phyloP scores from a whole-genome alignment of 2,888 invertebrate species.

The Caenorhabditis sp. region DNA sequence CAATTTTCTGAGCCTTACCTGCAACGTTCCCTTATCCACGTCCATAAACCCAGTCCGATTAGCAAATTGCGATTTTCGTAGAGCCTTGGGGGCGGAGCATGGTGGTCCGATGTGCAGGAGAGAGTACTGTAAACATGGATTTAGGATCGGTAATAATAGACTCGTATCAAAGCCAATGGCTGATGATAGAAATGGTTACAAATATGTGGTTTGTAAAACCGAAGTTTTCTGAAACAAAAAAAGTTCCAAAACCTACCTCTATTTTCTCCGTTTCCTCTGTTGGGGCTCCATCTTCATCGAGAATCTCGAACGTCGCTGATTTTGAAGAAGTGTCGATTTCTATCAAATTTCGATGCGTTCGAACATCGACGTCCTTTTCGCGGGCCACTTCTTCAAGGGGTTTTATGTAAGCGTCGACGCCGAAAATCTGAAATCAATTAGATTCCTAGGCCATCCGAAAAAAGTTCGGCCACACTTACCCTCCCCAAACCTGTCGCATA shows the following conservation, averaged over 20 bases:
- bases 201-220: no score
- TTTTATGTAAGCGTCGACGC: slow-evolving; percentile 94
- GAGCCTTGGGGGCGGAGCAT: slow-evolving; percentile 88
- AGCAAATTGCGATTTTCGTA: slow-evolving; percentile 87
- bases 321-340: slow-evolving; percentile 88
- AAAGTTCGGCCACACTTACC: slow-evolving; percentile 32
- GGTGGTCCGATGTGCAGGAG: slow-evolving; percentile 49
- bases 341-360: slow-evolving; percentile 88
- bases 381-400: slow-evolving; percentile 88
- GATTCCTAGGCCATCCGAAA: no score
- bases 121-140: slow-evolving; percentile 44
- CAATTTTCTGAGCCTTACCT: background rate
- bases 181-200: no score
- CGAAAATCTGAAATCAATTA: slow-evolving; percentile 90
- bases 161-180: no score
- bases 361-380: slow-evolving; percentile 87
- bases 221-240: background rate
- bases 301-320: slow-evolving; percentile 89
- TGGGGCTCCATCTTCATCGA: slow-evolving; percentile 71
- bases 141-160: no score
- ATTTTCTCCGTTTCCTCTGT: slow-evolving; percentile 70
- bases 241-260: slow-evolving; percentile 64
- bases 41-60: slow-evolving; percentile 77
- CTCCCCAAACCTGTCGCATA: slow-evolving; percentile 90
- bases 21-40: slow-evolving; percentile 71